Conservation (phyloP, 2,888 invertebrate genomes). For the Drosophila eohydei region DNA sequence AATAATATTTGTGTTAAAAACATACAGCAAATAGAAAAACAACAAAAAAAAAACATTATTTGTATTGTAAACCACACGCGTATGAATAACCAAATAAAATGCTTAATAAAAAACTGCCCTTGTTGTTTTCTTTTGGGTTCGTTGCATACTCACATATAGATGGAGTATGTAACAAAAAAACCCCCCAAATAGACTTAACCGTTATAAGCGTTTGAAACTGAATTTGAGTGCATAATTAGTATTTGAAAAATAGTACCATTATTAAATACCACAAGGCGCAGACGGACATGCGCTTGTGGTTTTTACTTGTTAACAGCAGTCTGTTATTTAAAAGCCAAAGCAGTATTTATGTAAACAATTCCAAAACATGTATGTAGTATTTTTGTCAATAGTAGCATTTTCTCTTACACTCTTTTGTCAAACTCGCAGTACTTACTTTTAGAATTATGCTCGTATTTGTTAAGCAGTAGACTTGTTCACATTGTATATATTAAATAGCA, state of each 20-base stretch:
- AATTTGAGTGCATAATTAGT: background rate
- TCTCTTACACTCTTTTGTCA: background rate
- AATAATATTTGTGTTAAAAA: conserved; percentile 73
- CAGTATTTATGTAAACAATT: background rate
- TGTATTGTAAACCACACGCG: conserved; percentile 83
- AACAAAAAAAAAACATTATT: conserved; percentile 62
- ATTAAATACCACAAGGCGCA: background rate
- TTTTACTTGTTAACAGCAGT: background rate
- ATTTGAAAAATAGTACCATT: background rate
- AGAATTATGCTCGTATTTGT: background rate
- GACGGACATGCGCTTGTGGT: background rate
- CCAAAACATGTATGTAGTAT: too few species aligned
- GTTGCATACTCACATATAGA: background rate
- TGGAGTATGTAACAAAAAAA: background rate
- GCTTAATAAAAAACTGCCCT: conserved; percentile 57
- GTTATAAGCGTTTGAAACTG: background rate
- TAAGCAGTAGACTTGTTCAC: background rate
- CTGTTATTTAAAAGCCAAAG: too few species aligned
- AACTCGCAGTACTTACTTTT: background rate
- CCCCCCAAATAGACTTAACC: background rate
- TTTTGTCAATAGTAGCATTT: background rate
- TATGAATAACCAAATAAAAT: conserved; percentile 79
- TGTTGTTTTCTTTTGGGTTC: conserved; percentile 1
- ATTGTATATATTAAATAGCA: background rate
- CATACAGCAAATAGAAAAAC: conserved; percentile 60